Conservation (phyloP, 2,888 invertebrate genomes). For the Muscina levida region DNA sequence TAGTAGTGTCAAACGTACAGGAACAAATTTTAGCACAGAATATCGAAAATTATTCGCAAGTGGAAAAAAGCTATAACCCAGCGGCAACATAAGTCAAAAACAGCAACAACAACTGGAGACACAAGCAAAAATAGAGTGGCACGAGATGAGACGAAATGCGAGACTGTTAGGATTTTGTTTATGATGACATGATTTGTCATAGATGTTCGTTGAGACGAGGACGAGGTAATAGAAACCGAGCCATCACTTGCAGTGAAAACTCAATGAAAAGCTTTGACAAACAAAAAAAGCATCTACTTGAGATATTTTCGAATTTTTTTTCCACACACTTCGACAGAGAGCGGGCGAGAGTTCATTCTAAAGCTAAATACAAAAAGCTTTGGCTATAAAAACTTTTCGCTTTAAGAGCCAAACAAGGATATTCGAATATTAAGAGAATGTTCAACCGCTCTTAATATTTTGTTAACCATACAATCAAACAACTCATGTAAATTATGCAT, state of each 20-base stretch:
- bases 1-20: slow-evolving; percentile 56
- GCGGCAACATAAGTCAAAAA: background rate
- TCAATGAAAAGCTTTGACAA: slow-evolving; percentile 26
- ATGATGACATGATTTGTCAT: slow-evolving; percentile 57
- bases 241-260: slow-evolving; percentile 4
- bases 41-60: background rate
- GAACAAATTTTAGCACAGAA: slow-evolving; percentile 26
- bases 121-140: background rate
- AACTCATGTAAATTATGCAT: background rate
- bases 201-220: background rate
- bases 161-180: slow-evolving; percentile 47
- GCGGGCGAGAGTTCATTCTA: too few species aligned
- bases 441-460: background rate
- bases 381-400: background rate
- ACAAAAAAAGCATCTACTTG: background rate
- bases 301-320: background rate
- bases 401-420: background rate
- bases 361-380: slow-evolving; percentile 6
- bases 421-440: slow-evolving; percentile 21
- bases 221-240: slow-evolving; percentile 7
- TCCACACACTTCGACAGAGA: too few species aligned
- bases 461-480: background rate
- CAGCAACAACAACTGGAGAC: background rate
- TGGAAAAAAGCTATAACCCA: background rate
- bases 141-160: slow-evolving; percentile 19